phyloP scores from a whole-genome alignment of 2,113 vertebrate species.

The Fulmarus glacialis region DNA sequence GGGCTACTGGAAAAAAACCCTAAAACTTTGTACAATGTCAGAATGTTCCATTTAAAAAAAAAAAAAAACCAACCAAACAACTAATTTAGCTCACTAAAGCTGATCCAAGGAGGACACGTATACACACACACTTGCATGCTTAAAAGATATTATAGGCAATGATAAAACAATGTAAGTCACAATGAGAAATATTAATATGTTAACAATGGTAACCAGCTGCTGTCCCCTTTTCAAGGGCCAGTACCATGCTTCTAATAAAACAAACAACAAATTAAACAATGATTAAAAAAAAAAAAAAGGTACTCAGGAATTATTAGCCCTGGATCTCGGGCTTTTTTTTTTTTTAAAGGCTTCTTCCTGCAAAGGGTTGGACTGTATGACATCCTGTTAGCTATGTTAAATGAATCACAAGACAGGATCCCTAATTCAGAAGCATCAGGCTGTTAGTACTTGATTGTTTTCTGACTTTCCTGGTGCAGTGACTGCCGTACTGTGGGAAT shows the following conservation, averaged over 20 bases:
- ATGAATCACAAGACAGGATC: neutral
- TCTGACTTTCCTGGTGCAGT: neutral
- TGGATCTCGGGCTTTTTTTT: neutral
- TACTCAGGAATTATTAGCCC: neutral
- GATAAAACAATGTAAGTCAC: neutral
- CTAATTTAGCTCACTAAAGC: neutral
- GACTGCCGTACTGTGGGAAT: neutral
- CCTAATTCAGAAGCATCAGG: neutral
- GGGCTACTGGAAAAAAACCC: neutral
- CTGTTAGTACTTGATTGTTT: neutral
- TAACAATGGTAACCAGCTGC: neutral
- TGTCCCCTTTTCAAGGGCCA: neutral
- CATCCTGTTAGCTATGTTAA: neutral
- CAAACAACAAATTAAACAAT: neutral
- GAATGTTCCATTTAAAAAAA: constrained; percentile 6
- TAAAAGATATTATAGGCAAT: neutral
- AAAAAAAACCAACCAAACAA: neutral
- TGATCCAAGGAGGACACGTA: neutral
- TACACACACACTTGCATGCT: constrained; percentile 19
- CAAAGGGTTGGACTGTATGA: neutral
- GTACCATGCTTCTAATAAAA: constrained; percentile 4
- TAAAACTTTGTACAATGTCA: constrained; percentile 26
- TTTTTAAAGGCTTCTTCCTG: neutral
- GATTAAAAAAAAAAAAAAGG: neutral
- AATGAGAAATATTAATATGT: neutral